Evolutionary conservation across 1,140 invertebrate genomes (phyloP), one percentile per base, ranked within the genome.

Genomic region (Zaprionus inermis): DNA sequence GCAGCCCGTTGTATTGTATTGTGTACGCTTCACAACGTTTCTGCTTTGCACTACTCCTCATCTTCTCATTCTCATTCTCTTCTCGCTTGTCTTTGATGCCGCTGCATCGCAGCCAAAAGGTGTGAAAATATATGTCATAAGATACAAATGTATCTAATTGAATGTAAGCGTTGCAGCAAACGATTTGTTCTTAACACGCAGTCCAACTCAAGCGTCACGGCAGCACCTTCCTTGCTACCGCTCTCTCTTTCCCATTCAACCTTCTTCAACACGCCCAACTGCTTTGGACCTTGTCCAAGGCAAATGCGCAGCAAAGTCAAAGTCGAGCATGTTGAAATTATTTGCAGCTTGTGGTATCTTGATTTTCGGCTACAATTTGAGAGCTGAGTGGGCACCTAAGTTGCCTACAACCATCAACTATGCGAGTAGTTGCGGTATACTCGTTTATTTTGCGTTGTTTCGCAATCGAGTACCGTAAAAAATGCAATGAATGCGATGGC

Each of bases 81-180:
- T 18, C 6, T n/a, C 51, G 51, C 12, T 16, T 36, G 41, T 51
- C n/a, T 72, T 67, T 72, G 70, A 68, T 57, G 51, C 36, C 49
- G 38, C 65, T 34, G 20, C 34, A 63, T 52, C 57, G 28, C 64
- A 74, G 72, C 67, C 77, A 80, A 73, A 84, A 89, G 84, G 85
- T 88, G 84, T 90, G 85, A 88, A 90, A 88, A 88, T 89, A 89
- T 86, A 80, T 88, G 83, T 88, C 83, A 89, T 84, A 88, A 89
- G 83, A 89, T 88, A 88, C 83, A 88, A 88, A 88, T 88, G 83
- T 89, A 89, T 88, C 83, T 88, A 88, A 88, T 88, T 88, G 83
- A 89, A 89, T 83, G 83, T 82, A 86, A 79, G 79, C 83, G 68
- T 77, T 54, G 54, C 58, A 72, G 67, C 73, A 38, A 79, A 44